These are phyloP conservation scores for Semnopithecus entellus DNA, from an alignment of 2,113 vertebrate species.

Conservation along the genomic window DNA sequence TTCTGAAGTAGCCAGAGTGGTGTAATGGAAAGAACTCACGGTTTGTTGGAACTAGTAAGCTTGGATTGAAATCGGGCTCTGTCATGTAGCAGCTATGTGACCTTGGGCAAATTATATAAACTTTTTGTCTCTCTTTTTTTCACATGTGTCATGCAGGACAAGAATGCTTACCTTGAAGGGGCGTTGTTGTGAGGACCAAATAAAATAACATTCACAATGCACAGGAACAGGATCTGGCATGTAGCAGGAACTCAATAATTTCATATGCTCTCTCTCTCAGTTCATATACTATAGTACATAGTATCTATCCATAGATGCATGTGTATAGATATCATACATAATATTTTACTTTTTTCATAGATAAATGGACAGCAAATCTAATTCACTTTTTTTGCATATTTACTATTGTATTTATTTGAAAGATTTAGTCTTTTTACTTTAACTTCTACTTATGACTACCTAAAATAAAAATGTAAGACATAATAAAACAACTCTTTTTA, in stretches of 20 bases:
- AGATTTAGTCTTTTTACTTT: background rate
- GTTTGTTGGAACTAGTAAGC: background rate
- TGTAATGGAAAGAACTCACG: background rate
- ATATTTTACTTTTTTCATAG: constrained; percentile 5
- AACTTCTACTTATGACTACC: background rate
- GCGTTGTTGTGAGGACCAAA: background rate
- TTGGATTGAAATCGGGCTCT: background rate
- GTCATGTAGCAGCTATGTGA: background rate
- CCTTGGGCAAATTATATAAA: background rate
- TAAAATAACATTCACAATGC: background rate
- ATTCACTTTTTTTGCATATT: background rate
- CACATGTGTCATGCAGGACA: background rate
- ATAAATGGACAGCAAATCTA: background rate
- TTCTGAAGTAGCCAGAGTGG: background rate
- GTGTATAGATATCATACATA: background rate
- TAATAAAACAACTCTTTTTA: constrained; percentile 10
- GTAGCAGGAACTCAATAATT: background rate
- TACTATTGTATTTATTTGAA: background rate
- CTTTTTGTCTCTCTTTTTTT: background rate
- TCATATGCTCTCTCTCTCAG: background rate
- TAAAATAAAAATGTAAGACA: constrained; percentile 16
- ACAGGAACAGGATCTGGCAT: background rate
- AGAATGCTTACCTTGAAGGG: background rate
- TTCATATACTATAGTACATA: background rate
- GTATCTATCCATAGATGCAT: background rate